phyloP scores from a whole-genome alignment of 2,888 invertebrate species.

The Trachelus stipa region DNA sequence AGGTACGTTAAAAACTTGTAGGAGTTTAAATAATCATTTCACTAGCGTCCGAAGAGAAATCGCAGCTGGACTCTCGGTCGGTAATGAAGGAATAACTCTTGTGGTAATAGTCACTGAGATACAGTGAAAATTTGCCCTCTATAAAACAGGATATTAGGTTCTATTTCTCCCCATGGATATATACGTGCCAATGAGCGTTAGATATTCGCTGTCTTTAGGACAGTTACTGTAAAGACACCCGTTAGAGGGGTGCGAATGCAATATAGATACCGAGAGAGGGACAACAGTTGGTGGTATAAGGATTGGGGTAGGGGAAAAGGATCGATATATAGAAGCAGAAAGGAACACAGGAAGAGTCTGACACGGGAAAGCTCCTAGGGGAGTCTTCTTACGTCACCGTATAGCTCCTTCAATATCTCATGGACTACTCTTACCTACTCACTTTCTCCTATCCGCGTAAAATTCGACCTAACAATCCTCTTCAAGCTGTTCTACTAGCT shows the following conservation, averaged over 20 bases:
- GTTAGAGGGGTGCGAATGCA: conserved; percentile 39
- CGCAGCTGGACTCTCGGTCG: background rate
- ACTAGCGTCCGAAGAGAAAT: background rate
- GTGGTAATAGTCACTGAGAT: background rate
- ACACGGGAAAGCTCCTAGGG: conserved; percentile 55
- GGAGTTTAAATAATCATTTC: background rate
- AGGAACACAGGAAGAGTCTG: conserved; percentile 58
- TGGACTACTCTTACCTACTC: conserved; percentile 5
- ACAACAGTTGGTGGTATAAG: conserved; percentile 46
- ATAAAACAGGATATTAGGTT: background rate
- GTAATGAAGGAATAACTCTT: background rate
- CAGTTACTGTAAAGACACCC: conserved; percentile 33
- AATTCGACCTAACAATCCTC: background rate
- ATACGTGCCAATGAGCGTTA: background rate
- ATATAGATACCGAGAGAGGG: conserved; percentile 40
- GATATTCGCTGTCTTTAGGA: background rate
- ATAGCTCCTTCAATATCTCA: conserved; percentile 21
- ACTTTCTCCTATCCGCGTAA: conserved; percentile 12
- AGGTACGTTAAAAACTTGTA: background rate
- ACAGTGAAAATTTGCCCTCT: background rate
- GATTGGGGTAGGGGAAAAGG: conserved; percentile 44
- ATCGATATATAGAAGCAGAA: conserved; percentile 53
- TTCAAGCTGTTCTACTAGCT: background rate
- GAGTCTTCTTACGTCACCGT: conserved; percentile 28
- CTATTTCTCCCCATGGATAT: background rate